Evolutionary conservation across 2,888 invertebrate genomes (phyloP).

Genomic region (Hipparchia semele): DNA sequence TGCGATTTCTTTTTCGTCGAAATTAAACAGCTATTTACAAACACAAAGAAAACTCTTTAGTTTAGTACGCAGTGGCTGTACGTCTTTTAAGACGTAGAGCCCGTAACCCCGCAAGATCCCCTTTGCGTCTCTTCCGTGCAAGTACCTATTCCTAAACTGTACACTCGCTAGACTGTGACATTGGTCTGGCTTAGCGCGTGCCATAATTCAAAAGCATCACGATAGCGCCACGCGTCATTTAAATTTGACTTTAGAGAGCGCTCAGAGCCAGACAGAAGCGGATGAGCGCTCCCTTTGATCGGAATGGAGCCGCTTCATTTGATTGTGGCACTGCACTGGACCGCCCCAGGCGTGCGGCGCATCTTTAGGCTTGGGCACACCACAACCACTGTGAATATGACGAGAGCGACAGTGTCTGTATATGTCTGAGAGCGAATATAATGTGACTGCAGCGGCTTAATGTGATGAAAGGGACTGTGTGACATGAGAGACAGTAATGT

Average conservation of each 20-base stretch:
- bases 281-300: conserved; percentile 56
- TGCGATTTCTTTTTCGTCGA: too few relatives aligned
- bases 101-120: too few relatives aligned
- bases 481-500: too few relatives aligned
- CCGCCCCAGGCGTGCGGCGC: conserved; percentile 50
- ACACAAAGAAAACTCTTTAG: too few relatives aligned
- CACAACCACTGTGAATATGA: not conserved
- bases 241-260: conserved; percentile 41
- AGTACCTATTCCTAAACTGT: not conserved
- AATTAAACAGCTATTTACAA: too few relatives aligned
- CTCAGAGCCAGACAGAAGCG: conserved; percentile 44
- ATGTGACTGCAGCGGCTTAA: too few relatives aligned
- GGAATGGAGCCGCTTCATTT: conserved; percentile 44
- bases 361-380: conserved; percentile 48
- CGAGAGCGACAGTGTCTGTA: too few relatives aligned
- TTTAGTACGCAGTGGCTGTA: too few relatives aligned
- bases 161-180: not conserved
- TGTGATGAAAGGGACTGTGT: too few relatives aligned
- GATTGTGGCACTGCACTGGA: conserved; percentile 39
- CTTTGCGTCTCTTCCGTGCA: not conserved
- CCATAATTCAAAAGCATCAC: conserved; percentile 43
- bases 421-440: too few relatives aligned
- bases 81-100: too few relatives aligned
- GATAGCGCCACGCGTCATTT: conserved; percentile 46
- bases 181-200: conserved; percentile 23